Percentiles rank a stretch among this genome's conserved stretches.
These are phyloP conservation scores for Diachasmimorpha longicaudata DNA, from an alignment of 1,140 invertebrate species.

Conservation along the genomic window DNA sequence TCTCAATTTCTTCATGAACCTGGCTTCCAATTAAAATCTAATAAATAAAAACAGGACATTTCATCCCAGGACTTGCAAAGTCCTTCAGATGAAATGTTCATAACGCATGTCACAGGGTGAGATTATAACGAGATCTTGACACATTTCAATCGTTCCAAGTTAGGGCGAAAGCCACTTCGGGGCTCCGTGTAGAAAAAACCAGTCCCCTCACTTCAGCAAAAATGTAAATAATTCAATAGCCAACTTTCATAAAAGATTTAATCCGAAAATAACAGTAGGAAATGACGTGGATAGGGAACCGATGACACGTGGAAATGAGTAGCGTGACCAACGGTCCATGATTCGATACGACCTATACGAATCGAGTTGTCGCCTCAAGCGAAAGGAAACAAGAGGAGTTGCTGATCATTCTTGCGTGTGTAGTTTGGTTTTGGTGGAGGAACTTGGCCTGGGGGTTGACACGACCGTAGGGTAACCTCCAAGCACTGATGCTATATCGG, in stretches of 20 bases:
- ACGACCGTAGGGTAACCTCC: slow-evolving; percentile 10
- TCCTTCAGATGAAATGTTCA: no score
- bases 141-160: no score
- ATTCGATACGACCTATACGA: slow-evolving; percentile 28
- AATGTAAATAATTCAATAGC: neutral
- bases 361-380: slow-evolving; percentile 29
- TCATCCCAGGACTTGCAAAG: no score
- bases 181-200: neutral
- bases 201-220: neutral
- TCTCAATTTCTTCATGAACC: no score
- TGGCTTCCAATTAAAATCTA: no score
- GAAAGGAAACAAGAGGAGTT: slow-evolving; percentile 22
- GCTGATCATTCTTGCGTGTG: slow-evolving; percentile 27
- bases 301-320: slow-evolving; percentile 27
- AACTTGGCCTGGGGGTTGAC: neutral
- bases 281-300: slow-evolving; percentile 8
- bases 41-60: no score
- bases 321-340: slow-evolving; percentile 19
- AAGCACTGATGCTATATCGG: neutral
- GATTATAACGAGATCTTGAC: no score
- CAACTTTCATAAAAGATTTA: neutral
- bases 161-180: no score
- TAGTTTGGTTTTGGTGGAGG: slow-evolving; percentile 12
- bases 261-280: neutral
- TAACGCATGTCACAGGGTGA: no score